Evolutionary conservation across 2,888 invertebrate genomes (phyloP).

Genomic region (Caenorhabditis imperialis): DNA sequence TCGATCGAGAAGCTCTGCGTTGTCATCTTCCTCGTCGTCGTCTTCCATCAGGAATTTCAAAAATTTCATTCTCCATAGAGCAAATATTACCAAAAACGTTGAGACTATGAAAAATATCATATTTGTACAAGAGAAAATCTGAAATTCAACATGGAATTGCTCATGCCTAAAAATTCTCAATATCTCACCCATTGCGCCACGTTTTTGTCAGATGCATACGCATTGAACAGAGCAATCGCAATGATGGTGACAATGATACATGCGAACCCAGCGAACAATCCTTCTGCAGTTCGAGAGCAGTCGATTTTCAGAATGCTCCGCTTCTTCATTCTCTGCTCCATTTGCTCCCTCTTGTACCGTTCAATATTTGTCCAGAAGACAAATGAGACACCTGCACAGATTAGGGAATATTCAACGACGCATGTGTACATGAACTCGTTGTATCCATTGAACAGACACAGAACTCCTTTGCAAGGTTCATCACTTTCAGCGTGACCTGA

Average conservation of each 20-base stretch:
- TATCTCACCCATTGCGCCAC: constrained; percentile 62
- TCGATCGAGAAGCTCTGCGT: constrained; percentile 66
- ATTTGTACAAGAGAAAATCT: constrained; percentile 69
- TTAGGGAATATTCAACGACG: constrained; percentile 68
- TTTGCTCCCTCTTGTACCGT: constrained; percentile 33
- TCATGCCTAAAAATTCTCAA: neutral
- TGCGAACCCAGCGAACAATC: constrained; percentile 63
- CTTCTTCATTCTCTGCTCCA: constrained; percentile 55
- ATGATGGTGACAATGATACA: constrained; percentile 63
- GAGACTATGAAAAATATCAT: constrained; percentile 61
- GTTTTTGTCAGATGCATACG: constrained; percentile 58
- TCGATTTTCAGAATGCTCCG: constrained; percentile 67
- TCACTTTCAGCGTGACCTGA: constrained; percentile 30
- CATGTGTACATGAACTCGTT: constrained; percentile 72
- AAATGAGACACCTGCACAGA: constrained; percentile 68
- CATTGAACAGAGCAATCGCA: constrained; percentile 65
- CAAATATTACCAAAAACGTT: constrained; percentile 58
- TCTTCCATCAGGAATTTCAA: constrained; percentile 60
- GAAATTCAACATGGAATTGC: neutral
- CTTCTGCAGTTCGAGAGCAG: constrained; percentile 68
- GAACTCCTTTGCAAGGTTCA: constrained; percentile 60
- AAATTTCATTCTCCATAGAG: constrained; percentile 66
- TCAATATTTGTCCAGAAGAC: constrained; percentile 69
- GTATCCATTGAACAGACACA: constrained; percentile 65
- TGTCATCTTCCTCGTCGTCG: constrained; percentile 64